Conservation (phyloP, 1,140 invertebrate species). For the Penaeus vannamei region DNA sequence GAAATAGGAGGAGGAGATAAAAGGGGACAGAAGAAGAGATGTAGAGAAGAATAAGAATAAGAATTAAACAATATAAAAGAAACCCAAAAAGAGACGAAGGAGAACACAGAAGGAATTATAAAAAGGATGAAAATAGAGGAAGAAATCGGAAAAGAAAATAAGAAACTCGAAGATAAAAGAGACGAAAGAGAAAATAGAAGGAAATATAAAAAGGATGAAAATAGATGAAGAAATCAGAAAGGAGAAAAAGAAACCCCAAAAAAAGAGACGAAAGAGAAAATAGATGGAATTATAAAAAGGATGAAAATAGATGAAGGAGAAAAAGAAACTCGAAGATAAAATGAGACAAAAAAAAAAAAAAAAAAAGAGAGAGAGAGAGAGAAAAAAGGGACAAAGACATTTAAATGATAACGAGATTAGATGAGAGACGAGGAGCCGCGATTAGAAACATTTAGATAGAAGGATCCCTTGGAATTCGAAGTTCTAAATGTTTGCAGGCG, state of each 20-base stretch:
- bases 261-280: too few relatives aligned
- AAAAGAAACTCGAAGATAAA: constrained; percentile 24
- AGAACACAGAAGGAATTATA: background rate
- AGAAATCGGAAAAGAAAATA: constrained; percentile 1
- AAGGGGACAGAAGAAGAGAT: background rate
- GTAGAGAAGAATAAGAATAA: background rate
- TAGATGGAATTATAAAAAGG: too few relatives aligned
- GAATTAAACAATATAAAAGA: too few relatives aligned
- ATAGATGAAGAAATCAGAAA: too few relatives aligned
- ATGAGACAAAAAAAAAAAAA: constrained; percentile 33
- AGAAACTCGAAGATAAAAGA: background rate
- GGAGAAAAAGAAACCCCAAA: too few relatives aligned
- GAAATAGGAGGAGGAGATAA: background rate
- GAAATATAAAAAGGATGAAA: background rate
- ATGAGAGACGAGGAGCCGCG: too few relatives aligned
- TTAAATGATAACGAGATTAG: too few relatives aligned
- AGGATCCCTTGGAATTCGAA: too few relatives aligned
- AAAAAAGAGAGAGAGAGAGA: constrained; percentile 30
- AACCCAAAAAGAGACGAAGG: background rate
- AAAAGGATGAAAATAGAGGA: too few relatives aligned
- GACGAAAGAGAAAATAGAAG: background rate
- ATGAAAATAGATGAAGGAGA: background rate
- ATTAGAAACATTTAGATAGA: too few relatives aligned
- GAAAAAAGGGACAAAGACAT: too few relatives aligned
- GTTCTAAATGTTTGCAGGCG: too few relatives aligned